Base-by-base conservation (phyloP, 2,797 vertebrate genomes). In the Protonibea diacanthus region DNA sequence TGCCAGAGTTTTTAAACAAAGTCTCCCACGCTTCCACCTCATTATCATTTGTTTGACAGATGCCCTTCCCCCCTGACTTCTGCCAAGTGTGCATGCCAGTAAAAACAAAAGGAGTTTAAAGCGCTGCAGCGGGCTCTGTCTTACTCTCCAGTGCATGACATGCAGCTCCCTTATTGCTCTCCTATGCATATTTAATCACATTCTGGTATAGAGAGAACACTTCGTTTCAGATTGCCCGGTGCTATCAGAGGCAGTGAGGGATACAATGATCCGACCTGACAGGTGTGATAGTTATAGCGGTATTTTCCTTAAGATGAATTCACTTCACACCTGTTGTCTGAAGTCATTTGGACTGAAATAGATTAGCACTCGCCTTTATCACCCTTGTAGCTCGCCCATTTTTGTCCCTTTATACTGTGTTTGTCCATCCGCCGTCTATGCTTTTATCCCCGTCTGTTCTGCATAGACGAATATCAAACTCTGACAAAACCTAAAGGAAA, bases 101-200 rank as follows among this genome's bases (percentile, higher is more conserved):
- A 40, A 61, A 71, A 78, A 74, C 74, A 86, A 71, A 68, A 55
- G 38, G 51, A 21, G 20, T 48, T 23, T 56, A 52, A 61, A 25
- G 44, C 55, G n/a, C 29, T 70, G 72, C 67, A 55, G 75, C 70
- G 63, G 66, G 4, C 55, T 27, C 49, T 11, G 47, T 66, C 55
- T 66, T 17, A 47, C 57, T 65, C 61, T 55, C 55, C 51, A 45
- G 17, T 33, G 64, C 57, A 25, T 60, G 53, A 64, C 74, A 61
- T 62, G 80, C 68, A 63, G 59, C 69, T 33, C 57, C 51, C 59
- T 51, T 65, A 68, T 62, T 64, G 57, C 64, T 57, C 25, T 60
- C 49, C 20, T 10, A 65, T 89, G 64, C 74, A 89, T 86, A 68
- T 89, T 88, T 84, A 84, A 84, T 58, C 51, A 58, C 76, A 2